A percentile compares a stretch with the other conserved stretches of the same genome.
Conservation (phyloP, 2,888 invertebrate genomes). For the Cephus runcator region DNA sequence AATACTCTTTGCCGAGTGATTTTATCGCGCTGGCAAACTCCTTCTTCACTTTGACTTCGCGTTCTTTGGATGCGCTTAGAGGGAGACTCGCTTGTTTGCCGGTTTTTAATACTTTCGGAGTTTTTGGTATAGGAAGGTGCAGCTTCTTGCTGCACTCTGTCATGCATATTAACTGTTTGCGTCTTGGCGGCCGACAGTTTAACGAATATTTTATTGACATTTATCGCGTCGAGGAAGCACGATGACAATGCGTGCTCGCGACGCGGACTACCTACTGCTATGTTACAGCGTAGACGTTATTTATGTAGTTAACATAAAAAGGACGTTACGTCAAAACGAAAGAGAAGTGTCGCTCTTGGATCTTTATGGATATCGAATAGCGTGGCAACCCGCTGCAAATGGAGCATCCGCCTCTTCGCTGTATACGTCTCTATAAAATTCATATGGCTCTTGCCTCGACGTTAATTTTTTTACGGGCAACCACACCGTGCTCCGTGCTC, state of each 20-base stretch:
- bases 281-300: neutral
- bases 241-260: neutral
- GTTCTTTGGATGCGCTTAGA: slow-evolving; percentile 7
- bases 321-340: neutral
- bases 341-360: neutral
- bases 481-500: neutral
- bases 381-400: neutral
- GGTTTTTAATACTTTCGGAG: neutral
- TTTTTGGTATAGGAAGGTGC: neutral
- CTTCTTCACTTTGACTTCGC: slow-evolving; percentile 11
- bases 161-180: neutral
- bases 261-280: neutral
- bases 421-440: neutral
- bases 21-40: slow-evolving; percentile 46
- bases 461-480: neutral
- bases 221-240: neutral
- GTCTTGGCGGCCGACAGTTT: neutral
- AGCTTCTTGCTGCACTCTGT: neutral
- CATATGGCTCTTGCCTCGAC: neutral
- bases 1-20: slow-evolving; percentile 55
- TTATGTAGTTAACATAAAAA: neutral
- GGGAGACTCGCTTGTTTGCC: slow-evolving; percentile 3
- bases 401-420: neutral
- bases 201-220: neutral
- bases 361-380: neutral